Evolutionary conservation across 2,888 invertebrate species (phyloP).

Genomic region (Lottia scabra): DNA sequence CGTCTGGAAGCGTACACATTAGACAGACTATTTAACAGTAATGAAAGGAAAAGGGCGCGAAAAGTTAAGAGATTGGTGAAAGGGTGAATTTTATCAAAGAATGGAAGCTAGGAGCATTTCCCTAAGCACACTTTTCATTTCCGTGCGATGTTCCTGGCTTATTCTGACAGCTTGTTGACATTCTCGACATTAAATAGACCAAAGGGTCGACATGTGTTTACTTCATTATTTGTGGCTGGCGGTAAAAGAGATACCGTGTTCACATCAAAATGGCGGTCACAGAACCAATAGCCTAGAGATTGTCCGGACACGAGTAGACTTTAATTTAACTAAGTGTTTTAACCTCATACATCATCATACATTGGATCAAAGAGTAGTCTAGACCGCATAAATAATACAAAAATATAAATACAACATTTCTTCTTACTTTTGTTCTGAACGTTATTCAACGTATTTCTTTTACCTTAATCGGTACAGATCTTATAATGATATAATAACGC

Average conservation of each 20-base stretch:
- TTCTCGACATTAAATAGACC: constrained; percentile 25
- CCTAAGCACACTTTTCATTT: constrained; percentile 25
- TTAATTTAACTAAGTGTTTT: constrained; percentile 26
- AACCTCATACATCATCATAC: constrained; percentile 5
- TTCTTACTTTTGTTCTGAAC: too few species aligned
- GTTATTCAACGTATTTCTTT: too few species aligned
- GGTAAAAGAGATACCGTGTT: constrained; percentile 20
- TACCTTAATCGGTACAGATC: too few species aligned
- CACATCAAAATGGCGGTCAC: constrained; percentile 10
- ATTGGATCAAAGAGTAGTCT: not conserved
- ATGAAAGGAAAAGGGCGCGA: constrained; percentile 4
- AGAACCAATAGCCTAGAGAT: constrained; percentile 10
- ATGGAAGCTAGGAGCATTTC: constrained; percentile 11
- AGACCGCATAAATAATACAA: not conserved
- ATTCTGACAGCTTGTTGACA: constrained; percentile 25
- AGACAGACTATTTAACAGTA: not conserved
- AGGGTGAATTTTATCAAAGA: constrained; percentile 4
- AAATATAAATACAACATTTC: too few species aligned
- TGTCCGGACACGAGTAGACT: constrained; percentile 7
- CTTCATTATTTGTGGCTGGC: constrained; percentile 18
- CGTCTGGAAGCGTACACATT: constrained; percentile 6
- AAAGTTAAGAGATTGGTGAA: constrained; percentile 7
- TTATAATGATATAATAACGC: too few species aligned
- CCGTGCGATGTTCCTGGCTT: constrained; percentile 16
- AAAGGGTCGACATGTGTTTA: constrained; percentile 23